Evolutionary conservation across 1,140 invertebrate species (phyloP), one percentile per base, ranked within the genome.

Genomic region (Agrilus planipennis): DNA sequence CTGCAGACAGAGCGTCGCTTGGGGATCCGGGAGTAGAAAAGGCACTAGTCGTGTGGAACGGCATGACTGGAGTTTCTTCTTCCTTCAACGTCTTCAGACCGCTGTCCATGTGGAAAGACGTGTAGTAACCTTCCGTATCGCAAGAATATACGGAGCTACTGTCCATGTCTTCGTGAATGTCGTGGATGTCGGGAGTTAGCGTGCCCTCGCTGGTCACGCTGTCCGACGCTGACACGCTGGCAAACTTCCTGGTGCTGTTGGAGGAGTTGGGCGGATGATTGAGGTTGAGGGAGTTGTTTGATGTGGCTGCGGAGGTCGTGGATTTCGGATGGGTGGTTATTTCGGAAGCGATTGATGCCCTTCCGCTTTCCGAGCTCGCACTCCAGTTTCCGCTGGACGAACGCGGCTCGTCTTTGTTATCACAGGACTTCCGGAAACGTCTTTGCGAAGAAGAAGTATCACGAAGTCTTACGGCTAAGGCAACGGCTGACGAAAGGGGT

Each of bases 81-180:
- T 87, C 84, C 58, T 82, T 80, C 11, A 84, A 61, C 0, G 82
- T 86, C 60, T 89, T 89, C 29, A 95, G 61, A 2, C 91, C 92
- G 39, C 88, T 92, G 62, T 96, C 92, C 70, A 91, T 81, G 59
- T 95, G 89, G 68, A 96, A 95, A 9, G 89, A 94, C 0, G 92
- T 96, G 61, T 94, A 96, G 61, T 95, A 96, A 9, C 92, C 91
- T 63, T 95, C 92, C 10, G 90, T 92, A 58, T 96, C 92, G 54
- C 90, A 89, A 4, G 89, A 93, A 63, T 92, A 94, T 30, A 89
- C 86, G 0, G 89, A 93, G 53, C 84, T 89, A 3, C 83, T 89
- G 62, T 92, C 89, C 25, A 84, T 80, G 55, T 93, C 89, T 59
- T 89, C 84, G 22, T 71, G 70, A 7, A 82, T 69, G 40, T 79